A percentile compares a stretch with the other conserved stretches of the same genome.
Evolutionary conservation across 2,113 vertebrate genomes (phyloP).

Genomic region (Phalacrocorax aristotelis): DNA sequence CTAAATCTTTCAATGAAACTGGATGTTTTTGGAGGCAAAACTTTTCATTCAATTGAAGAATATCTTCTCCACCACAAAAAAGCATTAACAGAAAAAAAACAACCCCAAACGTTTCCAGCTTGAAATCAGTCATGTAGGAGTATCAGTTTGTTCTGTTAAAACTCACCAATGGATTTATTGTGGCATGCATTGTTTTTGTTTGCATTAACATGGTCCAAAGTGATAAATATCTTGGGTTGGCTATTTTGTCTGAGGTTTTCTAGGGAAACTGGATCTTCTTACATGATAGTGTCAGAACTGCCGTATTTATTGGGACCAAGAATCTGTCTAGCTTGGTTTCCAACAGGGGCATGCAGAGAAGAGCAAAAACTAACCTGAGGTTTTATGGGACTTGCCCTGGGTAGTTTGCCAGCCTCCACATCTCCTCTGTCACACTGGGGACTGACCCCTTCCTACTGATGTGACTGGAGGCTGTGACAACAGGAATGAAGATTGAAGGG

Average conservation of each 20-base stretch:
- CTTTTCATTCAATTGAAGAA: not conserved
- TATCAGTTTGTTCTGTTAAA: not conserved
- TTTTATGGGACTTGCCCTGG: not conserved
- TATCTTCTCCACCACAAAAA: not conserved
- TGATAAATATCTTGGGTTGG: not conserved
- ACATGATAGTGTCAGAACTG: not conserved
- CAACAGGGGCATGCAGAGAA: not conserved
- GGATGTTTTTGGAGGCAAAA: not conserved
- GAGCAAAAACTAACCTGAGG: not conserved
- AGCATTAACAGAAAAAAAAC: not conserved
- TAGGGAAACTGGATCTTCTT: not conserved
- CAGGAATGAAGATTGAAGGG: accelerated
- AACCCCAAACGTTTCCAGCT: not conserved
- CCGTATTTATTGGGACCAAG: not conserved
- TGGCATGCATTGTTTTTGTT: not conserved
- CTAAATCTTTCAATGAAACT: not conserved
- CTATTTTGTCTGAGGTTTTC: not conserved
- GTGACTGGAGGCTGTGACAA: not conserved
- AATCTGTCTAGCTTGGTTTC: not conserved
- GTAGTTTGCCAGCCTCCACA: not conserved
- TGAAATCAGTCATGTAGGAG: not conserved
- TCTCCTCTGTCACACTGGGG: not conserved
- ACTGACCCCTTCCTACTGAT: not conserved
- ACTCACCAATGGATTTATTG: not conserved
- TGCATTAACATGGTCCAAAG: not conserved